Conservation (phyloP, 2,797 vertebrate species). For the Amniataba percoides region DNA sequence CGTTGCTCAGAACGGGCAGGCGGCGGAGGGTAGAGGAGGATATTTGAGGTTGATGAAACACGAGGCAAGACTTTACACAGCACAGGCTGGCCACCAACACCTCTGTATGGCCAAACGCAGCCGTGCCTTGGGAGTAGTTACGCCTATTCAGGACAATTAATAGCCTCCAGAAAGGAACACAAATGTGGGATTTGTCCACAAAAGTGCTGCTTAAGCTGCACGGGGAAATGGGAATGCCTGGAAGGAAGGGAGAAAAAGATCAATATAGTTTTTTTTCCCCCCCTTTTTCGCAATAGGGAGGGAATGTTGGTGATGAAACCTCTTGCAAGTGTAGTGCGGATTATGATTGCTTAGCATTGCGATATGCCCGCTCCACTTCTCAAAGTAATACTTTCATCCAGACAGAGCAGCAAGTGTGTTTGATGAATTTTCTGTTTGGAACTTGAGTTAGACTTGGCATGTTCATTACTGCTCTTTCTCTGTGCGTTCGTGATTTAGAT, state of each 20-base stretch:
- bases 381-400: constrained; percentile 81
- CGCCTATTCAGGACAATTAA: constrained; percentile 83
- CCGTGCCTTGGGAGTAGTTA: constrained; percentile 76
- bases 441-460: constrained; percentile 66
- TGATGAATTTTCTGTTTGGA: constrained; percentile 76
- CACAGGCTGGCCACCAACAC: constrained; percentile 74
- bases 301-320: constrained; percentile 87
- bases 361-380: constrained; percentile 80
- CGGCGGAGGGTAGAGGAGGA: constrained; percentile 61
- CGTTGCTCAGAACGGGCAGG: constrained; percentile 67
- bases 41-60: constrained; percentile 85
- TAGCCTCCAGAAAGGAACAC: constrained; percentile 83
- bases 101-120: constrained; percentile 66
- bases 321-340: constrained; percentile 83
- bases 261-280: constrained; percentile 73
- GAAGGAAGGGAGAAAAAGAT: constrained; percentile 80
- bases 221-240: constrained; percentile 80
- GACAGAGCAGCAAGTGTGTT: constrained; percentile 70
- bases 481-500: constrained; percentile 72
- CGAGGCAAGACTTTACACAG: constrained; percentile 79
- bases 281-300: constrained; percentile 72
- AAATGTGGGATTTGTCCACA: constrained; percentile 81
- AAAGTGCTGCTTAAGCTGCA: constrained; percentile 85
- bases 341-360: constrained; percentile 85
- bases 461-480: constrained; percentile 65